Evolutionary conservation across 2,113 vertebrate species (phyloP), one percentile per base, ranked within the genome.

Genomic region (Carassius gibelio): DNA sequence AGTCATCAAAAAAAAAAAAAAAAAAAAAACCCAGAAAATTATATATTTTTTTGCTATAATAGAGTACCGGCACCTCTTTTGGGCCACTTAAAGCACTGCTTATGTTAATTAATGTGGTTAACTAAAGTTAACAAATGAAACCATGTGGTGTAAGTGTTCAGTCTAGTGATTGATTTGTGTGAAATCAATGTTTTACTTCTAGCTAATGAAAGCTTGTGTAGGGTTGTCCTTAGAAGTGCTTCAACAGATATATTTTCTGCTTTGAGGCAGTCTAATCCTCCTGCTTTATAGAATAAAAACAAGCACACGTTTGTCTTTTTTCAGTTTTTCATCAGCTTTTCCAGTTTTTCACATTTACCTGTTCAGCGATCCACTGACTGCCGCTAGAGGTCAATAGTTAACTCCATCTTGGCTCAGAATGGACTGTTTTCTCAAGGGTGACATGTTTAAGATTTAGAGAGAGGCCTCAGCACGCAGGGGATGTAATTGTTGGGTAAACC

Each of bases 311-410:
- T 64, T 66, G 23, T 66, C 36, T 72, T 5, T 66, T 66, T 66
- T 59, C 19, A 59, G 21, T n/a, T 59, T 59, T 59, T n/a, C 57
- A 59, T 59, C 23, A 64, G 10, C n/a, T 69, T 34, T 69, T 36
- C 17, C 23, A 17, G 8, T 71, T 34, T 71, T 38, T 38, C 26
- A 17, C 71, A 45, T 74, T 11, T 17, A 17, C 64, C 15, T 26
- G 23, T 36, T 11, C 52, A 78, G 75, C 15, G 34, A 38, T 36
- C 17, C 52, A 4, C 30, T 21, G 55, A 23, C 76, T 77, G 81
- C 69, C 45, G 3, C 83, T 84, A 38, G 38, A 86, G 69, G 69
- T 74, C 71, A 82, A 86, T 5, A 21, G 71, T 55, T 75, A 82
- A 82, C 45, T 82, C 72, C 19, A 50, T 82, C 59, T 59, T 72